These are phyloP conservation scores for Parapristionchus giblindavisi DNA, from an alignment of 2,888 invertebrate species.

Conservation along the genomic window DNA sequence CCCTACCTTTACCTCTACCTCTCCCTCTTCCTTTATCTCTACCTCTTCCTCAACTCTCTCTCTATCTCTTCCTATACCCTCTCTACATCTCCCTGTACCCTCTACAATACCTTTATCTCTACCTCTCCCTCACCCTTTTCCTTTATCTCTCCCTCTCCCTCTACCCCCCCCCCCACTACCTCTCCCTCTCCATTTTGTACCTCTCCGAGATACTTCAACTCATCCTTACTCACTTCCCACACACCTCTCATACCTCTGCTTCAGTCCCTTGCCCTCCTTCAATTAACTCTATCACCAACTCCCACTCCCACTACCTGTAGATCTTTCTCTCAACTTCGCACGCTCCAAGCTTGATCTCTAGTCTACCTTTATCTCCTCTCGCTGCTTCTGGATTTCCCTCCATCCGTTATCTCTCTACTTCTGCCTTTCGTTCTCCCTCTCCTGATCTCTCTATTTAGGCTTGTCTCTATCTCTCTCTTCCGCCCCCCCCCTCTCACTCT, in stretches of 20 bases:
- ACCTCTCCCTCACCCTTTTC: no score
- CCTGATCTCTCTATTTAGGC: not conserved
- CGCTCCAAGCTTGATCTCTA: slow-evolving; percentile 3
- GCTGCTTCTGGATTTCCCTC: not conserved
- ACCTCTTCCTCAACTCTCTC: no score
- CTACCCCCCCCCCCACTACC: no score
- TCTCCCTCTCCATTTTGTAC: no score
- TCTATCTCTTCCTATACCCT: no score
- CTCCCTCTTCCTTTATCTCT: no score
- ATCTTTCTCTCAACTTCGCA: not conserved
- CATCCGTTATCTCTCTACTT: not conserved
- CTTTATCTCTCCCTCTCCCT: no score
- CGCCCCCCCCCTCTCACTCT: not conserved
- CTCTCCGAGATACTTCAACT: not conserved
- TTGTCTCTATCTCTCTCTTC: not conserved
- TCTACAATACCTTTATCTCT: no score
- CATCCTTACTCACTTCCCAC: not conserved
- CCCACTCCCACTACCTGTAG: not conserved
- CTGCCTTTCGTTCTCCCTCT: not conserved
- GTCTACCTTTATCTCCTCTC: slow-evolving; percentile 9
- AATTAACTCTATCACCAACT: not conserved
- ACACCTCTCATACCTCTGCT: no score
- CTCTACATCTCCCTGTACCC: no score
- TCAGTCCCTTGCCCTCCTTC: no score
- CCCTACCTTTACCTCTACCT: no score